These are phyloP conservation scores for Hetaerina titia DNA, from an alignment of 2,888 invertebrate genomes.

Conservation along the genomic window DNA sequence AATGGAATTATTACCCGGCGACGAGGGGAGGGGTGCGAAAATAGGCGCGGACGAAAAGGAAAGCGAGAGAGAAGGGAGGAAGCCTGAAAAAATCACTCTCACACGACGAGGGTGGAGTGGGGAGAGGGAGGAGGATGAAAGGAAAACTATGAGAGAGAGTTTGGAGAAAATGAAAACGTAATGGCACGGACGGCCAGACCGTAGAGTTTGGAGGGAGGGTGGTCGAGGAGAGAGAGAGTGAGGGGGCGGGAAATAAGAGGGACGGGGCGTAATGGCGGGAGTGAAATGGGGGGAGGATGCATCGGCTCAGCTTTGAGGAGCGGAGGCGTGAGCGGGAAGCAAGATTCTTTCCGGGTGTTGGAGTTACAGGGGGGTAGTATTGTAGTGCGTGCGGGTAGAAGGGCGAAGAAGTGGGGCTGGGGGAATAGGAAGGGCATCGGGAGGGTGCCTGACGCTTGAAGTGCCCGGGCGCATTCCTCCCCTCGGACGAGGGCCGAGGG, in stretches of 20 bases:
- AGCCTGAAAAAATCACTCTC: not conserved
- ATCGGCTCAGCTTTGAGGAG: not conserved
- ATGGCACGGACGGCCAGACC: no score
- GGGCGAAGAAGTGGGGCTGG: not conserved
- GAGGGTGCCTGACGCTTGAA: not conserved
- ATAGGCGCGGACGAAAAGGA: not conserved
- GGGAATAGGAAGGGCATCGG: not conserved
- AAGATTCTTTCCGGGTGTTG: not conserved
- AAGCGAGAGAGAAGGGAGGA: not conserved
- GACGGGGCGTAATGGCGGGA: no score
- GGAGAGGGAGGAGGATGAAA: not conserved
- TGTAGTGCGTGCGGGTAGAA: not conserved
- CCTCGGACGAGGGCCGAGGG: not conserved
- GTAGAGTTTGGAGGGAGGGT: no score
- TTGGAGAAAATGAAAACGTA: not conserved
- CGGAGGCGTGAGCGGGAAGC: not conserved
- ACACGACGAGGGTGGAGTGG: not conserved
- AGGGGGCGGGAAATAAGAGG: no score
- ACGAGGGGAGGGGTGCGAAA: constrained; percentile 55
- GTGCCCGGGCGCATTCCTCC: not conserved
- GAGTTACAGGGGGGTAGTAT: not conserved
- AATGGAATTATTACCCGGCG: constrained; percentile 53
- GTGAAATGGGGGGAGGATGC: no score
- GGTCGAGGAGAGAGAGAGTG: no score
- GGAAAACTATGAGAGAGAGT: not conserved